Evolutionary conservation across 35 echinoderm and acorn worm genomes (phyloP).

Genomic region (Strongylocentrotus purpuratus): DNA sequence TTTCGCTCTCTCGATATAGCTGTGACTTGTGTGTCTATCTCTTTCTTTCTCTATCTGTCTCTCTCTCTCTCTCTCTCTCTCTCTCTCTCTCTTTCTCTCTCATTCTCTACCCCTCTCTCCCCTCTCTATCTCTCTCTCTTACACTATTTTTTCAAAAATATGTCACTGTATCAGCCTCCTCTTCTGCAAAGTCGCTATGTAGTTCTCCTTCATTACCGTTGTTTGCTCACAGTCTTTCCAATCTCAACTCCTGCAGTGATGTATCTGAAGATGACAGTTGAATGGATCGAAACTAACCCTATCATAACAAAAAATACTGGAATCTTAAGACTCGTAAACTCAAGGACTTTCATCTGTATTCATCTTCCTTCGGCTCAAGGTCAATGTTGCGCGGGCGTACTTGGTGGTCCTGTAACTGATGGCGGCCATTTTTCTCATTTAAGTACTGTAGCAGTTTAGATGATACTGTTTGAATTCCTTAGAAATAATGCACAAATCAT

Average conservation of each 20-base stretch:
- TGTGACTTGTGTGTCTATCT: neutral
- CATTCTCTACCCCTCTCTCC: too few relatives aligned
- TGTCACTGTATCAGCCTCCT: neutral
- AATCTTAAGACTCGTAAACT: constrained; percentile 6
- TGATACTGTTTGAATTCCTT: too few relatives aligned
- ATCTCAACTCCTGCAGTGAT: neutral
- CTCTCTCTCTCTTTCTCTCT: neutral
- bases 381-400: neutral
- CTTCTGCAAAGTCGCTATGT: neutral
- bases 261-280: constrained; percentile 19
- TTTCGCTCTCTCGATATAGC: too few relatives aligned
- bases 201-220: neutral
- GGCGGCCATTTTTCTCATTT: neutral
- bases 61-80: neutral
- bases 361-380: neutral
- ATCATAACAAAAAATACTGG: constrained; percentile 46
- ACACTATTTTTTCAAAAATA: neutral
- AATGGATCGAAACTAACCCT: constrained; percentile 43
- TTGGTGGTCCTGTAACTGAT: neutral
- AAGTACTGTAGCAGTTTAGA: neutral
- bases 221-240: neutral
- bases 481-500: too few relatives aligned
- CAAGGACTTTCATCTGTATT: neutral
- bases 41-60: too few relatives aligned
- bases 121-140: neutral